Evolutionary conservation across 2,888 invertebrate species (phyloP), one percentile per base, ranked within the genome.

Genomic region (Elmis aenea): DNA sequence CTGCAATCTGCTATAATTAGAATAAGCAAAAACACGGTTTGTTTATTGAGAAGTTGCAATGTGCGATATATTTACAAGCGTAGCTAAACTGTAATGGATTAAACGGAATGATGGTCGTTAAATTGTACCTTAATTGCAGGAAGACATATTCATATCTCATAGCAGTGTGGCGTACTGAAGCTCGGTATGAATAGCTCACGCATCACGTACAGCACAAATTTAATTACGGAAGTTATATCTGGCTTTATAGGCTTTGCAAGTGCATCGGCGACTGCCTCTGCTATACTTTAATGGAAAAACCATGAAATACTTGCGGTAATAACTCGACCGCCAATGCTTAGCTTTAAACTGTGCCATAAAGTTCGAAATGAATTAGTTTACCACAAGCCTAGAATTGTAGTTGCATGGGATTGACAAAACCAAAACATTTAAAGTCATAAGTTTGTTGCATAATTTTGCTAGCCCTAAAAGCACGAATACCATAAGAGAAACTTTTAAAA

Each of bases 91-190:
- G 44, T 48, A 46, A 46, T 46, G 50, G 42, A 48, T 50, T 45
- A 41, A 36, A 34, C 33, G 34, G 41, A 41, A 43, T 42, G 38
- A 38, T 44, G 23, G 38, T 34, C 47, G 42, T 49, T 51, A 51
- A 48, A 46, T 38, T 46, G 33, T 38, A 24, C 31, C 22, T 46
- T 48, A 47, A 51, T 51, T 51, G 33, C 45, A 50, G 46, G 51
- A 51, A 49, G 49, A 38, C 37, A 35, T 40, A 38, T 40, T 45
- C 33, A 38, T 45, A 45, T 42, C 37, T 47, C 37, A 33, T 21
- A 15, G 13, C 14, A 13, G 24, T 33, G 29, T 24, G 24, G 26
- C 21, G 28, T 32, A 39, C 31, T 35, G 31, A 31, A 20, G 24
- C 14, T 11, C 10, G 2, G 33, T 26, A 11, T 13, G 20, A 23